These are phyloP conservation scores for Nudaria mundana DNA, from an alignment of 2,888 invertebrate species.

Conservation along the genomic window DNA sequence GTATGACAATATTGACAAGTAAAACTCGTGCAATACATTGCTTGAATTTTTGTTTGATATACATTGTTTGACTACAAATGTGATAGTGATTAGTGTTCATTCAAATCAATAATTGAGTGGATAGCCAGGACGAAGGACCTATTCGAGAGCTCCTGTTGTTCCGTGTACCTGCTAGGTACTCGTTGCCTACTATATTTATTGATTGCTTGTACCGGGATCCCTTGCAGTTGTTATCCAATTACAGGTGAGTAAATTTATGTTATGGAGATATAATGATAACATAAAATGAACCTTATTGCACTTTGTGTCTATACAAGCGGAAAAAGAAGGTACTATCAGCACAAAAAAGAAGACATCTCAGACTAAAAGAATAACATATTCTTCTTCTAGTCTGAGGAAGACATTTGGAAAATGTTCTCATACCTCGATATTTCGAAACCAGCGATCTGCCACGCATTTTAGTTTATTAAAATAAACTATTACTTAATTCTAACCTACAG, in stretches of 20 bases:
- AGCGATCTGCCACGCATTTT: no score
- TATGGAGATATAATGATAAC: no score
- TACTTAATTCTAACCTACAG: no score
- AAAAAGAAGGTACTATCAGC: no score
- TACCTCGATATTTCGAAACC: no score
- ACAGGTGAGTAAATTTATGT: slow-evolving; percentile 51
- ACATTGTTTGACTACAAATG: slow-evolving; percentile 61
- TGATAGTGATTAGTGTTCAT: slow-evolving; percentile 66
- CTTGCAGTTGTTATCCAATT: slow-evolving; percentile 53
- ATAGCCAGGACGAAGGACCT: slow-evolving; percentile 51
- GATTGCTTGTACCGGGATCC: slow-evolving; percentile 53
- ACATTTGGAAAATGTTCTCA: no score
- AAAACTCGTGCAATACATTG: slow-evolving; percentile 66
- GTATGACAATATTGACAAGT: slow-evolving; percentile 73
- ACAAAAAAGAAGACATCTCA: no score
- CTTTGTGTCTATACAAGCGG: no score
- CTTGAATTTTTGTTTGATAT: slow-evolving; percentile 56
- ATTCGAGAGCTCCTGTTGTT: slow-evolving; percentile 57
- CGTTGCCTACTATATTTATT: slow-evolving; percentile 79
- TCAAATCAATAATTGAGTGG: slow-evolving; percentile 72
- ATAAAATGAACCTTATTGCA: no score
- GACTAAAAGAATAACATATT: no score
- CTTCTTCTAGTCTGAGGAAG: no score
- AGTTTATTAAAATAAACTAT: no score
- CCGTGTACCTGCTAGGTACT: slow-evolving; percentile 57